These are phyloP conservation scores for Leptopilina myrica DNA, from an alignment of 2,888 invertebrate species.

Conservation along the genomic window DNA sequence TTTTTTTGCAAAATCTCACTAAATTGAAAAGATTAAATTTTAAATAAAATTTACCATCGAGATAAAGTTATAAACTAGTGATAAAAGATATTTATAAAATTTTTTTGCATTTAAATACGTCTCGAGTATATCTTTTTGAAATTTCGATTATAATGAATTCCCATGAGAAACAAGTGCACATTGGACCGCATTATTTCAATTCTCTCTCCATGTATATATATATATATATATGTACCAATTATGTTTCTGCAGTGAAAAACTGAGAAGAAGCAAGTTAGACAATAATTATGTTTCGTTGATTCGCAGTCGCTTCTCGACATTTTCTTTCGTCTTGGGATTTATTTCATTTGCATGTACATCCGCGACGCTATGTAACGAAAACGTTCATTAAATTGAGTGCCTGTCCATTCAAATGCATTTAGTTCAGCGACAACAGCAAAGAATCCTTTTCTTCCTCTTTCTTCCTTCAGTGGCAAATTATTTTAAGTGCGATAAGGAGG, in stretches of 20 bases:
- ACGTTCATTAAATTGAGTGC: conserved; percentile 32
- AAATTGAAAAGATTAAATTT: too few relatives aligned
- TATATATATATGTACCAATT: background rate
- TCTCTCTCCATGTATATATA: background rate
- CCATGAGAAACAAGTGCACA: background rate
- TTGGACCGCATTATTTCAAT: conserved; percentile 17
- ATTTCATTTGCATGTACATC: conserved; percentile 27
- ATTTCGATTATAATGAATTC: background rate
- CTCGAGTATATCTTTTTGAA: background rate
- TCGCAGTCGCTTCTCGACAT: background rate
- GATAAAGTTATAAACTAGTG: background rate
- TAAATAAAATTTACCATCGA: background rate
- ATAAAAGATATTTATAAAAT: background rate
- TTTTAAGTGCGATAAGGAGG: conserved; percentile 6
- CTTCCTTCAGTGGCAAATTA: background rate
- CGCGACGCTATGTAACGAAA: background rate
- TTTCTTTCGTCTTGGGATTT: conserved; percentile 9
- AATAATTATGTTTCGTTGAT: conserved; percentile 29
- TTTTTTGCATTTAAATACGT: background rate
- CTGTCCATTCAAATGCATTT: conserved; percentile 23
- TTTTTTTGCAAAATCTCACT: too few relatives aligned
- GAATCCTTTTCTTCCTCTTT: background rate
- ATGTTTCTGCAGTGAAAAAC: background rate
- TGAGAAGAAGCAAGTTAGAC: conserved; percentile 11
- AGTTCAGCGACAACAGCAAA: background rate